Conservation (phyloP, 2,797 vertebrate species). For the Eulemur coronatus region DNA sequence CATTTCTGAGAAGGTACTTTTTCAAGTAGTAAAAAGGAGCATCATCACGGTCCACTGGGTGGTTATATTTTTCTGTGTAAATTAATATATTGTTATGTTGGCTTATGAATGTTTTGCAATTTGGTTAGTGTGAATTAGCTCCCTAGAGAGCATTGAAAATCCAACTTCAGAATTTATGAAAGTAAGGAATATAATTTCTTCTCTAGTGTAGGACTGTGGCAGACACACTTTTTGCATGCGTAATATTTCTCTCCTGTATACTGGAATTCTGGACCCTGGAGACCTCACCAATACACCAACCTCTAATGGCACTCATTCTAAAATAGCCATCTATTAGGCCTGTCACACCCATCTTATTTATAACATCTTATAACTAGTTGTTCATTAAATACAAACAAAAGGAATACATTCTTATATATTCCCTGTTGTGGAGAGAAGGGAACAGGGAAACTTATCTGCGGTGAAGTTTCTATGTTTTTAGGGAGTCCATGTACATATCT, state of each 20-base stretch:
- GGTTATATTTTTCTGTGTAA: slow-evolving; percentile 3
- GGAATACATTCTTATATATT: neutral
- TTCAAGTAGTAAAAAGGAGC: neutral
- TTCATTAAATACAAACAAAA: neutral
- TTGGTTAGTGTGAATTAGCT: slow-evolving; percentile 21
- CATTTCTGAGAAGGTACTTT: neutral
- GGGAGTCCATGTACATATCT: neutral
- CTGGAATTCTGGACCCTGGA: neutral
- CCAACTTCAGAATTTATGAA: neutral
- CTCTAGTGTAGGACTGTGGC: neutral
- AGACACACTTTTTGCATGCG: neutral
- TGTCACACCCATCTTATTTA: neutral
- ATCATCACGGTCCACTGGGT: neutral
- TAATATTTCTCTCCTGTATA: neutral
- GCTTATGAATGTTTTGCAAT: neutral
- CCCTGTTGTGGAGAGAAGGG: neutral
- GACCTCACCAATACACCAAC: neutral
- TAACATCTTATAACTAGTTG: neutral
- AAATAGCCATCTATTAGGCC: neutral
- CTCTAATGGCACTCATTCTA: neutral
- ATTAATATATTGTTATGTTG: slow-evolving; percentile 10
- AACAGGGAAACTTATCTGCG: neutral
- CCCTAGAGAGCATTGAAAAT: neutral
- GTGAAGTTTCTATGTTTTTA: neutral
- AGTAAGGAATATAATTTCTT: neutral